phyloP scores from a whole-genome alignment of 2,797 vertebrate genomes.

The Simalia tracyae region DNA sequence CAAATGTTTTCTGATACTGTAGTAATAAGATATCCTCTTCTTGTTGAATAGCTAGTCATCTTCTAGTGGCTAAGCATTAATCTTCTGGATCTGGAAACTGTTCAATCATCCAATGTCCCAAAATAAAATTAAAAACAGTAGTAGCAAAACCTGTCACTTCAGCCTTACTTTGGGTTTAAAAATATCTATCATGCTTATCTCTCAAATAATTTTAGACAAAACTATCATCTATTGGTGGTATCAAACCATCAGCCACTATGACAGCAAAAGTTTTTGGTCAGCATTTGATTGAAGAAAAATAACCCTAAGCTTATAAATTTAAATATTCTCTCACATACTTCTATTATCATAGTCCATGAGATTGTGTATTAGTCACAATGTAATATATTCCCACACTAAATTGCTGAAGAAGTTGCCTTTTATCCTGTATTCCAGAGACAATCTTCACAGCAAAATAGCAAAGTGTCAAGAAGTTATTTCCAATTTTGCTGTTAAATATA shows the following conservation, averaged over 20 bases:
- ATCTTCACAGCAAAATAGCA: not conserved
- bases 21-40: not conserved
- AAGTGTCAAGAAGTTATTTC: not conserved
- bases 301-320: not conserved
- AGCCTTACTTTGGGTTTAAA: not conserved
- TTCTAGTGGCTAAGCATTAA: not conserved
- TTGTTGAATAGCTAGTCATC: not conserved
- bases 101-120: not conserved
- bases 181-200: not conserved
- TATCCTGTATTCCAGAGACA: not conserved
- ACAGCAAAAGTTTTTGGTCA: not conserved
- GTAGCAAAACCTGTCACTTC: not conserved
- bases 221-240: not conserved
- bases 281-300: not conserved
- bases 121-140: conserved; percentile 15
- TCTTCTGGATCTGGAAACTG: not conserved
- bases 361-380: not conserved
- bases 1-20: not conserved
- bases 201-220: not conserved
- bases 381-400: not conserved
- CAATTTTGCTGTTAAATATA: not conserved
- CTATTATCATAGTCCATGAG: not conserved
- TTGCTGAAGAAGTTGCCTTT: not conserved
- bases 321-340: not conserved
- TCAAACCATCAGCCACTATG: not conserved